Evolutionary conservation across 2,113 vertebrate genomes (phyloP), one percentile per base, ranked within the genome.

Genomic region (Heptranchias perlo): DNA sequence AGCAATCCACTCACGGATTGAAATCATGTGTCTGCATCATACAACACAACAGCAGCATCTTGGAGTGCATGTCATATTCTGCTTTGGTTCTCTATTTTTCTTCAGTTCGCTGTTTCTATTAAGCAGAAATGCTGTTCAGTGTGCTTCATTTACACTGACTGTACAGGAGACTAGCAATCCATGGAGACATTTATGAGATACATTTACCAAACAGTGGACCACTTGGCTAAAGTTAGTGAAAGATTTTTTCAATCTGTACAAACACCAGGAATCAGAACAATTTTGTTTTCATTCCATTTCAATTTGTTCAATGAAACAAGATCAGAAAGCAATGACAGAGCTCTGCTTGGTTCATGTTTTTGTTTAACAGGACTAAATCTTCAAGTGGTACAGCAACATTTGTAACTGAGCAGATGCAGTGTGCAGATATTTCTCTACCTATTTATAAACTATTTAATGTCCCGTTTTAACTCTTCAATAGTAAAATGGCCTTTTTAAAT

Each of bases 251-350:
- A 95, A 52, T 95, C 94, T 49, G 10, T 47, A 95, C 23, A 73
- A 69, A 95, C 23, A 69, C 44, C 64, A 49, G 44, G 64, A 69
- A 69, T 69, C 94, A 95, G 64, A 73, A 67, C 47, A 52, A 67
- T 95, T 95, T 69, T 95, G 3, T 25, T 69, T 95, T 95, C 94
- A 95, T 95, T 95, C 65, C 64, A 69, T 95, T 95, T 95, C 94
- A 95, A 95, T 95, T 69, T 95, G 65, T 73, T 95, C 94, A 95
- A 69, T 95, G 44, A 69, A 95, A 95, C 64, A 95, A 95, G 47
- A 67, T 67, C 94, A 95, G 39, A 67, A 69, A 73, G 44, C 94
- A 95, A 52, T 52, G 52, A 11, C 93, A 95, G 62, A 95, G 25
- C 28, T 52, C 8, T 47, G 25, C 47, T 69, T 69, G 64, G 28